Conservation (phyloP, 53 echinoderm and acorn worm genomes). For the Apostichopus leukothele region DNA sequence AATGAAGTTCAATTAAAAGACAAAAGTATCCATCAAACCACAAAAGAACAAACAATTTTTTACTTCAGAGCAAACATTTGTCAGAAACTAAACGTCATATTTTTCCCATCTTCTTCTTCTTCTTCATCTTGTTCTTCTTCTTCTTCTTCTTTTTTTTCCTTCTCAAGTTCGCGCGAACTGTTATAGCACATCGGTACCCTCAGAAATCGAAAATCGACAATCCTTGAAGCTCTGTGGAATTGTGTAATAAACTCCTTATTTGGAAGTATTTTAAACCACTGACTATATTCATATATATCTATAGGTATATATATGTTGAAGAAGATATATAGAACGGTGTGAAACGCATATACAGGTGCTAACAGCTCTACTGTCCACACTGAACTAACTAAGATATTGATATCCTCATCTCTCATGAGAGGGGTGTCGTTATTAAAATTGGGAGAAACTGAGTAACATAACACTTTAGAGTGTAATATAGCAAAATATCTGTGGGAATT, state of each 20-base stretch:
- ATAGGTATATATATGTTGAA: neutral
- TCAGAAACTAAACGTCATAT: too few species aligned
- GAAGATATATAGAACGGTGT: neutral
- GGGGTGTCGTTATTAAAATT: conserved; percentile 25
- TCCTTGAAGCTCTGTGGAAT: neutral
- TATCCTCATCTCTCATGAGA: neutral
- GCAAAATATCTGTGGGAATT: neutral
- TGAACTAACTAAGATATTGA: neutral
- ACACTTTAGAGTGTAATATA: conserved; percentile 5
- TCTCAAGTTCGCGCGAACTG: conserved; percentile 33
- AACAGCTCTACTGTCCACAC: neutral
- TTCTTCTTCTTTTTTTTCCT: neutral
- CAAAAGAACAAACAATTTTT: too few species aligned
- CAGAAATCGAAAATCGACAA: neutral
- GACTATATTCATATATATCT: neutral
- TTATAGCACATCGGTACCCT: neutral
- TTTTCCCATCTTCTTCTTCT: too few species aligned
- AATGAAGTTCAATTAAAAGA: too few species aligned
- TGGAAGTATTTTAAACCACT: neutral
- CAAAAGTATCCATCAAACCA: too few species aligned
- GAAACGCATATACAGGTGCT: neutral
- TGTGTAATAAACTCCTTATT: neutral
- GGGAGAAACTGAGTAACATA: neutral
- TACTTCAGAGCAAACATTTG: too few species aligned
- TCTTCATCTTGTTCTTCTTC: too few species aligned